Conservation (phyloP, 1,140 invertebrate species). For the Ridgeia piscesae region DNA sequence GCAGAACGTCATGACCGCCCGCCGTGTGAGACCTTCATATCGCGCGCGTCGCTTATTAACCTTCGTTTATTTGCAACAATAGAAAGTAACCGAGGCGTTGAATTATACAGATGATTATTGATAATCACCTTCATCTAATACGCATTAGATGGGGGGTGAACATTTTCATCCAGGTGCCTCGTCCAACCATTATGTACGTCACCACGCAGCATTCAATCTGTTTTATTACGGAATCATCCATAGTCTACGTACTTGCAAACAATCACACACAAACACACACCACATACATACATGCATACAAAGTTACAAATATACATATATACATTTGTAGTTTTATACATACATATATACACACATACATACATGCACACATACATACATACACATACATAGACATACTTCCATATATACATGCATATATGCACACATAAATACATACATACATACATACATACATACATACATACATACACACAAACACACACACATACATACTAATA, state of each 20-base stretch:
- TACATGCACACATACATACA: no score
- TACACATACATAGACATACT: background rate
- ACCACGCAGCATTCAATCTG: no score
- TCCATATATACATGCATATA: conserved; percentile 10
- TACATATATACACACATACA: background rate
- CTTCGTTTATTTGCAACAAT: background rate
- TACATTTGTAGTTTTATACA: background rate
- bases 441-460: background rate
- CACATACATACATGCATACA: no score
- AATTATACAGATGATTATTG: background rate
- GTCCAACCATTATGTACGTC: no score
- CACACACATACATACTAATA: background rate
- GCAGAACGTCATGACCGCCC: background rate
- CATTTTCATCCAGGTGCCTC: no score
- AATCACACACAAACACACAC: no score
- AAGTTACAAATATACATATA: background rate
- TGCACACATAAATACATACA: conserved; percentile 2
- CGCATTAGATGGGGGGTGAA: no score
- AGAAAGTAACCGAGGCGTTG: background rate
- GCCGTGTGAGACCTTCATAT: background rate
- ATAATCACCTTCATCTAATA: no score
- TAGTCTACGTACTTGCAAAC: no score
- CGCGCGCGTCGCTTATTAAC: background rate
- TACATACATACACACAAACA: background rate
- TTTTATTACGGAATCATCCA: no score